A percentile compares a stretch with the other conserved stretches of the same genome.
Conservation (phyloP, 2,797 vertebrate species). For the Telmatherina bonti region DNA sequence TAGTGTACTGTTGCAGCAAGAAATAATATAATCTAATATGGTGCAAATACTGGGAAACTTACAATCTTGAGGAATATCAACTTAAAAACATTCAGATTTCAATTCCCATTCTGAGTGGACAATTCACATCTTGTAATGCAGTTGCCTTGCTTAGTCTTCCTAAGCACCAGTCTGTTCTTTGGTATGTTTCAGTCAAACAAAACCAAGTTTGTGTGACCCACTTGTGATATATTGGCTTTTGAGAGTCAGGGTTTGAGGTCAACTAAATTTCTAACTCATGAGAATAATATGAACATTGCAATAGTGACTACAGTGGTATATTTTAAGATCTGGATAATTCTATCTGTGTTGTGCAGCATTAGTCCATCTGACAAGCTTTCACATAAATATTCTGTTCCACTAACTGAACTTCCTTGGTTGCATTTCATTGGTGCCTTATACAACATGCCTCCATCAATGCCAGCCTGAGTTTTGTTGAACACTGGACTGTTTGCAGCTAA, state of each 20-base stretch:
- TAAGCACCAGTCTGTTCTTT: not conserved
- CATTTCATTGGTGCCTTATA: not conserved
- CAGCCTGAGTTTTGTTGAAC: not conserved
- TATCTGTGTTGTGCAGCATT: not conserved
- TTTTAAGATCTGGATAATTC: not conserved
- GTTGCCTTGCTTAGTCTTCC: not conserved
- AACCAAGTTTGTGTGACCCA: not conserved
- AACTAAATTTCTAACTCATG: not conserved
- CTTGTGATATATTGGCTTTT: not conserved
- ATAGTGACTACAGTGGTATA: not conserved
- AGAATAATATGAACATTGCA: not conserved
- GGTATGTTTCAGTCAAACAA: not conserved
- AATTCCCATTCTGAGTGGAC: no score
- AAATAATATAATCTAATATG: not conserved
- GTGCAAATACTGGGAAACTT: not conserved
- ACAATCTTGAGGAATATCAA: not conserved
- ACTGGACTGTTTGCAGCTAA: not conserved
- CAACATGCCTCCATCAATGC: not conserved
- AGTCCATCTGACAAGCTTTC: conserved; percentile 6
- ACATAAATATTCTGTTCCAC: not conserved
- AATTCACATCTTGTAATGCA: not conserved
- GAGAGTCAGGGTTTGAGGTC: not conserved
- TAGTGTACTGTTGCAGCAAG: no score
- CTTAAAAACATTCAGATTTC: no score
- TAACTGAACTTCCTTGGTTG: conserved; percentile 7